Conservation (phyloP, 2,797 vertebrate genomes). For the Novumbra hubbsi region DNA sequence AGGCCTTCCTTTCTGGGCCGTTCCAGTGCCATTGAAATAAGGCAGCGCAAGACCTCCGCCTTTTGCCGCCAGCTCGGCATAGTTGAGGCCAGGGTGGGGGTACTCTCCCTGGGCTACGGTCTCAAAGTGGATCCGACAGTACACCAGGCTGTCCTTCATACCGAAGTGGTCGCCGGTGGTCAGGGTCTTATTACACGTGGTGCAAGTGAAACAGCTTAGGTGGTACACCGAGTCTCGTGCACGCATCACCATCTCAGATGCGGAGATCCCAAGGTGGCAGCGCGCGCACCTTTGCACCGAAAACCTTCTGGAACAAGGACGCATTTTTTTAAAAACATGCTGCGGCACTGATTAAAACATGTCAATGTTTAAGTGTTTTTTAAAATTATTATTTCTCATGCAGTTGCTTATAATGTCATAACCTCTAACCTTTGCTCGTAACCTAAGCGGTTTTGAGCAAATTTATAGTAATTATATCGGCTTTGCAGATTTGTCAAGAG, state of each 20-base stretch:
- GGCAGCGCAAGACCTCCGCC: slow-evolving; percentile 86
- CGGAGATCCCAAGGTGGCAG: slow-evolving; percentile 98
- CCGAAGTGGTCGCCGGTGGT: slow-evolving; percentile 97
- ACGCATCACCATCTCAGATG: slow-evolving; percentile 99
- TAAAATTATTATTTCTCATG: not conserved
- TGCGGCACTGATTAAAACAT: not conserved
- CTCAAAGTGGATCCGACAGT: slow-evolving; percentile 97
- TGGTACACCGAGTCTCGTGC: slow-evolving; percentile 98
- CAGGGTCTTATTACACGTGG: slow-evolving; percentile 96
- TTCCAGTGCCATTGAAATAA: slow-evolving; percentile 93
- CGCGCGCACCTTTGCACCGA: slow-evolving; percentile 99
- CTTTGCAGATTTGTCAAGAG: not conserved
- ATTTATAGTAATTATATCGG: not conserved
- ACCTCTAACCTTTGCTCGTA: no score
- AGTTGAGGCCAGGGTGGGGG: slow-evolving; percentile 86
- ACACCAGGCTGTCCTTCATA: slow-evolving; percentile 98
- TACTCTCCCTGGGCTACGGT: slow-evolving; percentile 93
- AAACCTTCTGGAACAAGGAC: slow-evolving; percentile 93
- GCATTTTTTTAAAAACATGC: slow-evolving; percentile 57
- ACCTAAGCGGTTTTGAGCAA: not conserved
- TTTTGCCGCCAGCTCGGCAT: slow-evolving; percentile 94
- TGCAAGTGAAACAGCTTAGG: slow-evolving; percentile 98
- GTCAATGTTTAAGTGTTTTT: not conserved
- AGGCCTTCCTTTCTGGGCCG: slow-evolving; percentile 94
- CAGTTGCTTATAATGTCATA: not conserved